Evolutionary conservation across 2,888 invertebrate species (phyloP).

Genomic region (Chaetogeoica ovagalla): DNA sequence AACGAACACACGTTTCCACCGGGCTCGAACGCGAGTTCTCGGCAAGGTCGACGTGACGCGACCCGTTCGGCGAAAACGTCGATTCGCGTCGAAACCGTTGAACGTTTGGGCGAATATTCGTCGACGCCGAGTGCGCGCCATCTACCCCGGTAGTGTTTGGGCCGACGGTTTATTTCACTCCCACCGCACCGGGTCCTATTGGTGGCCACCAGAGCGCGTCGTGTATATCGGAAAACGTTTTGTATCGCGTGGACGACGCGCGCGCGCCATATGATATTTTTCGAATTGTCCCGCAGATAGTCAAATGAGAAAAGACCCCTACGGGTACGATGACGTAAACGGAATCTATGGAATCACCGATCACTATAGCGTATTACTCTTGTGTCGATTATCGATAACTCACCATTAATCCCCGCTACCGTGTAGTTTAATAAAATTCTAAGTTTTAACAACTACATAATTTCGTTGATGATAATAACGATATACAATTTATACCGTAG

Average conservation of each 20-base stretch:
- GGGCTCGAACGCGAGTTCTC: no score
- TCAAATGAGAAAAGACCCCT: no score
- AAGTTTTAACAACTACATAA: no score
- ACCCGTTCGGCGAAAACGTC: no score
- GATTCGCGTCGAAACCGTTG: neutral
- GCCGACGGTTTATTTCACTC: neutral
- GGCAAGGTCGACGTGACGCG: fast-evolving
- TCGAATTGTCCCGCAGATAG: neutral
- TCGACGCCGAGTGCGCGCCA: neutral
- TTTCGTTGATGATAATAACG: no score
- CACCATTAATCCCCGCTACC: no score
- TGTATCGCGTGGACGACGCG: neutral
- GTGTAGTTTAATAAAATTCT: no score
- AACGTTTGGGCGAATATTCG: neutral
- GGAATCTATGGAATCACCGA: neutral
- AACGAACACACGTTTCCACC: no score
- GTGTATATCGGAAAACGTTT: neutral
- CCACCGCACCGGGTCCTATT: neutral
- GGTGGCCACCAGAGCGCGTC: neutral
- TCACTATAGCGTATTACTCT: no score
- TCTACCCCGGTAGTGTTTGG: neutral
- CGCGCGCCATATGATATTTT: neutral
- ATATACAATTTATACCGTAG: no score
- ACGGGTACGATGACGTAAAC: no score
- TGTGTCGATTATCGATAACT: no score